Percentiles rank a stretch among this genome's conserved stretches.
Evolutionary conservation across 2,797 vertebrate genomes (phyloP).

Genomic region (Acanthurus tractus): DNA sequence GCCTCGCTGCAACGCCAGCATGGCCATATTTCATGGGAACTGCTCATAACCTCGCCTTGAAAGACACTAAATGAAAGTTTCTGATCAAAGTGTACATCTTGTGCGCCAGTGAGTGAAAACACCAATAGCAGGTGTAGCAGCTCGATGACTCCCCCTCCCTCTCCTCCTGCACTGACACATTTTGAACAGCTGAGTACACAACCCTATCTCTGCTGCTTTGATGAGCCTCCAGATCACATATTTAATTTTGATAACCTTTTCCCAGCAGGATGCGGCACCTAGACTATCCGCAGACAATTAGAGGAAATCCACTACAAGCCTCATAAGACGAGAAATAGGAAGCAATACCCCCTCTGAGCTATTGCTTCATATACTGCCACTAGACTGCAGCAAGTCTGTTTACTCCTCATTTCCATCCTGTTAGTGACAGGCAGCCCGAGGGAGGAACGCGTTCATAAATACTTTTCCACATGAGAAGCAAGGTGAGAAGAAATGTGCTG

Average conservation of each 20-base stretch:
- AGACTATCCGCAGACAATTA: slow-evolving; percentile 61
- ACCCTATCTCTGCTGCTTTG: slow-evolving; percentile 81
- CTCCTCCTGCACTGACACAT: slow-evolving; percentile 59
- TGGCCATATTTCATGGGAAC: slow-evolving; percentile 67
- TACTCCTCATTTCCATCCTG: slow-evolving; percentile 56
- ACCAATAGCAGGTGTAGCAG: slow-evolving; percentile 65
- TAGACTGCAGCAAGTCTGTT: slow-evolving; percentile 63
- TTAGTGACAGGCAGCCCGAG: slow-evolving; percentile 56
- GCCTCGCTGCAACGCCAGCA: slow-evolving; percentile 64
- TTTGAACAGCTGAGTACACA: slow-evolving; percentile 83
- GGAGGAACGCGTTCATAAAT: slow-evolving; percentile 52
- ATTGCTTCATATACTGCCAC: slow-evolving; percentile 44
- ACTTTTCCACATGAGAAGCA: slow-evolving; percentile 62
- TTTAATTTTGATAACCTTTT: slow-evolving; percentile 82
- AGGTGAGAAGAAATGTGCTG: slow-evolving; percentile 57
- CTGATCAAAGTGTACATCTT: slow-evolving; percentile 36
- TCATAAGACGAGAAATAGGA: slow-evolving; percentile 58
- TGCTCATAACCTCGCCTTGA: slow-evolving; percentile 30
- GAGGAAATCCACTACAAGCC: slow-evolving; percentile 61
- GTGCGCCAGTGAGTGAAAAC: slow-evolving; percentile 40
- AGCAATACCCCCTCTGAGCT: slow-evolving; percentile 48
- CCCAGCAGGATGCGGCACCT: slow-evolving; percentile 52
- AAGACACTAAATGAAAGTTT: slow-evolving; percentile 35
- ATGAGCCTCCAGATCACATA: slow-evolving; percentile 80
- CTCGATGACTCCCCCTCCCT: slow-evolving; percentile 50